Base-by-base conservation (phyloP, 2,888 invertebrate species). In the Beris chalybata region DNA sequence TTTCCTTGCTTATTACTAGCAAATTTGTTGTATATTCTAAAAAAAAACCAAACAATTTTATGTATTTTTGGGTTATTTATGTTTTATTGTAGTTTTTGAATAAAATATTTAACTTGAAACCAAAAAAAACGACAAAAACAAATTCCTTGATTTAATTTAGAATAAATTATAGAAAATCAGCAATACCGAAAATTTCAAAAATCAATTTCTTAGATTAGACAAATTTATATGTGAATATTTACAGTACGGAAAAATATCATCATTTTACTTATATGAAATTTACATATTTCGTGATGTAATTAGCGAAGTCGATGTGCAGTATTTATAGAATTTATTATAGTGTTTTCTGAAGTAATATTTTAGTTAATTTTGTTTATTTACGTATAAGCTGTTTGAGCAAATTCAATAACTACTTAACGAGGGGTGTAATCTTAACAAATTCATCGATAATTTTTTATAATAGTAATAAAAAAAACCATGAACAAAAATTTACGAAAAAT, bases 281-380 rank as follows among this genome's bases (percentile, higher is more conserved):
- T 6, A 48, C 15, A 30, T 54, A 38, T 38, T 38, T 11, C 54
- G 29, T 54, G n/a, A 53, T 44, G 13, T 47, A 67, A 22, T 38
- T 38, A 38, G 38, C 9, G 9, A 38, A 69, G 69, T 69, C 69
- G 69, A 69, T 69, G 69, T 69, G 69, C 69, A 69, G 69, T 69
- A 67, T 69, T 69, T 69, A 67, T 65, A 67, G 61, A 65, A n/a
- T 5, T 43, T 58, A 43, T 58, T 32, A 63, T 48, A 48, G 48
- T 4, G 48, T 48, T 48, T 48, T 31, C 32, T 31, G 7, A n/a
- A 54, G 12, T 38, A 38, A 5, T 38, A 38, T 38, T 38, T 38
- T 38, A 38, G 38, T 38, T 38, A 5, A 38, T 38, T 38, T 38
- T 38, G 38, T 7, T 38, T 38, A 7, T 38, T 38, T 5, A 38